Evolutionary conservation across 2,113 vertebrate genomes (phyloP).

Genomic region (Salvelinus sp.): DNA sequence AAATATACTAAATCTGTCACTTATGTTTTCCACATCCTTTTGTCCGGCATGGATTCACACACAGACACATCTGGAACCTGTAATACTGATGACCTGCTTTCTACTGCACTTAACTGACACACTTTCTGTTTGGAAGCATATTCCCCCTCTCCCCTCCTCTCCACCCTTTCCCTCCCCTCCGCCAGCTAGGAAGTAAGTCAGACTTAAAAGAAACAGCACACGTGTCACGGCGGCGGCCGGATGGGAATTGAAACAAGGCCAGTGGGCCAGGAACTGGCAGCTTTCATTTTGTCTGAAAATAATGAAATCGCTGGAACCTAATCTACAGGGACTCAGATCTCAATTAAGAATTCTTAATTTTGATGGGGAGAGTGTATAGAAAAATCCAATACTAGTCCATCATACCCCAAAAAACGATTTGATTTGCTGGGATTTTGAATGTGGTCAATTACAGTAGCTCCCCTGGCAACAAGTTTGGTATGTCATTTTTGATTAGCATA

Average conservation of each 20-base stretch:
- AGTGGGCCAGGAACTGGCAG: conserved; percentile 76
- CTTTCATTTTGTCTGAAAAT: conserved; percentile 75
- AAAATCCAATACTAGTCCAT: conserved; percentile 12
- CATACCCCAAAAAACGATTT: conserved; percentile 45
- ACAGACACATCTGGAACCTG: conserved; percentile 32
- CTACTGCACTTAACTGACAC: conserved; percentile 64
- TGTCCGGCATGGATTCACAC: conserved; percentile 19
- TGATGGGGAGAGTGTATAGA: conserved; percentile 54
- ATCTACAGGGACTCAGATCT: conserved; percentile 72
- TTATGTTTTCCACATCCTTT: conserved; percentile 34
- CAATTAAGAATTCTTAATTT: conserved; percentile 76
- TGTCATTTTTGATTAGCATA: conserved; percentile 54
- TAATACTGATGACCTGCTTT: conserved; percentile 61
- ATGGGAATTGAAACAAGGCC: conserved; percentile 74
- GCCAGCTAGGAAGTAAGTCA: conserved; percentile 73
- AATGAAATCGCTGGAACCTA: conserved; percentile 71
- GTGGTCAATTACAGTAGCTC: conserved; percentile 53
- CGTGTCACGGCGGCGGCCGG: conserved; percentile 59
- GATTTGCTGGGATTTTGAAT: conserved; percentile 53
- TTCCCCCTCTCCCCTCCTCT: conserved; percentile 26
- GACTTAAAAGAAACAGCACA: conserved; percentile 80
- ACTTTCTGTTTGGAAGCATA: conserved; percentile 64
- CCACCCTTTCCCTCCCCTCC: conserved; percentile 26
- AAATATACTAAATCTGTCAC: conserved; percentile 29
- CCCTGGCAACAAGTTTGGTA: conserved; percentile 45